Evolutionary conservation across 2,113 vertebrate species (phyloP).

Genomic region (Echinops telfairi): DNA sequence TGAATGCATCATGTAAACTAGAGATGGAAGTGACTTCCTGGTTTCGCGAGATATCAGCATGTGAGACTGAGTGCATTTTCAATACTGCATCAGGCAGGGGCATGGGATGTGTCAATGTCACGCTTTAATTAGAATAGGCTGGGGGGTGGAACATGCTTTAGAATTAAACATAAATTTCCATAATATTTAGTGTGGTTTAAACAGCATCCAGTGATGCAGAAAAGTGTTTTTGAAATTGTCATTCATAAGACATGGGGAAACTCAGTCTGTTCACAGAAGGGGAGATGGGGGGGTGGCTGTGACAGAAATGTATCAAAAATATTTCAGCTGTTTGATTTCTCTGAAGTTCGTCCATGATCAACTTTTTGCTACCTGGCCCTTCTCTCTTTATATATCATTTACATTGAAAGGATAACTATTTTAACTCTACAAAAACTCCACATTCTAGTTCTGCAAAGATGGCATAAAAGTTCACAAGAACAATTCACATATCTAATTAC

Average conservation of each 20-base stretch:
- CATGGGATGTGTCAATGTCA: conserved; percentile 83
- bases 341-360: neutral
- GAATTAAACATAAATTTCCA: conserved; percentile 87
- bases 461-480: neutral
- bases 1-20: conserved; percentile 85
- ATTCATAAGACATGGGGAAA: conserved; percentile 67
- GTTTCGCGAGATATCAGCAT: conserved; percentile 85
- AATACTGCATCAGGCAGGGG: conserved; percentile 61
- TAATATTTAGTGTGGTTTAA: conserved; percentile 80
- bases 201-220: conserved; percentile 72
- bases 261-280: conserved; percentile 32
- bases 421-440: neutral
- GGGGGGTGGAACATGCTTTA: conserved; percentile 81
- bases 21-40: conserved; percentile 83
- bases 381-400: conserved; percentile 22
- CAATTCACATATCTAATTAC: neutral
- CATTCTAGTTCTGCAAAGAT: neutral
- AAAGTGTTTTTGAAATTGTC: conserved; percentile 74
- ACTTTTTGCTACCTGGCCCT: neutral
- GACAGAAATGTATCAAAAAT: conserved; percentile 17
- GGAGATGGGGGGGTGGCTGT: neutral
- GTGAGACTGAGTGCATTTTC: conserved; percentile 80
- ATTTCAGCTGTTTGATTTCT: conserved; percentile 15
- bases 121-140: conserved; percentile 84
- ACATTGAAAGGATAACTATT: neutral